Base-by-base conservation (phyloP, 1,140 invertebrate species). In the Heliconius hewitsoni region DNA sequence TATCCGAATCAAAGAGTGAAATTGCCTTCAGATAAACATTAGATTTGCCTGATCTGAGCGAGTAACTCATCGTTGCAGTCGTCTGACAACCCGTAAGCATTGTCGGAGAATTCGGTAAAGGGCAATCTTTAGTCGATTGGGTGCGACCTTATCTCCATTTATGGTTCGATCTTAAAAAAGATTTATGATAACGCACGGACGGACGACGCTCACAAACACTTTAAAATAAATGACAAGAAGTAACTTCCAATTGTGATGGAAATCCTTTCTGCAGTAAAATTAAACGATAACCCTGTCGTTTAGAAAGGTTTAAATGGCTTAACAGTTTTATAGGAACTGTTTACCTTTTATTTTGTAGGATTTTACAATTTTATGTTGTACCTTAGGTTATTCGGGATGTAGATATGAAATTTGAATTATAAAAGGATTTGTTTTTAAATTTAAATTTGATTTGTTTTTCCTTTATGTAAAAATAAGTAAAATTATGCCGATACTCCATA, bases 221-320 rank as follows among this genome's bases (percentile, higher is more conserved):
- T 93, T 93, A 93, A 94, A 93, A 93, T 94, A 94, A 94, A 94
- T 93, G 93, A 93, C 93, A 93, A 94, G 93, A 83, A 93, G 93
- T 93, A 87, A 89, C 91, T 89, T 92, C 91, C 89, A 93, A 94
- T 94, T 94, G 93, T 94, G 91, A 94, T 94, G 91, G 92, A 94
- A 94, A 94, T 93, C 89, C 88, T 92, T 94, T 94, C 90, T 92
- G 92, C 91, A 93, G 91, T 94, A 93, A 93, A 94, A 94, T 93
- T 93, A 94, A 93, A 94, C 92, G 89, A 94, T 94, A 94, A 93
- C 89, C 85, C 90, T 85, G 89, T 87, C 91, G 91, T 92, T 94
- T 93, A 93, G 90, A 86, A 88, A 88, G 91, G 92, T 93, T 94
- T 93, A 93, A 94, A 93, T 90, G 89, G 89, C 84, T 90, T 90